These are phyloP conservation scores for Zoanthus sociatus DNA, from an alignment of 92 coral and sea anemone genomes.

Conservation along the genomic window DNA sequence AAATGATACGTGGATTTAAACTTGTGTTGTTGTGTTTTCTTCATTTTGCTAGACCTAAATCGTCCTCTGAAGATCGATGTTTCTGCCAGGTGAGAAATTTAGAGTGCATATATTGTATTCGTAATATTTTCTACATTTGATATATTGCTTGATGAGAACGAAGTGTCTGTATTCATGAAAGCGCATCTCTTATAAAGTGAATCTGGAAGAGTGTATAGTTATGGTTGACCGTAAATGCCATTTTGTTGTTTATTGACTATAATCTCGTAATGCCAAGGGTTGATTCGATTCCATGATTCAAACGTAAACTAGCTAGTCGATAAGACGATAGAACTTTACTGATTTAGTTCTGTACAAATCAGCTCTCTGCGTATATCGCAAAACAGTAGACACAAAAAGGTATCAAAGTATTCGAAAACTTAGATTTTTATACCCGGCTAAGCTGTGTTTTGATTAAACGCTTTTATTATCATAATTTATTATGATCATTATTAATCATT, in stretches of 20 bases:
- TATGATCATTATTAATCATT: too few relatives aligned
- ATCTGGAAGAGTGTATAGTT: neutral
- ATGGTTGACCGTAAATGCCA: neutral
- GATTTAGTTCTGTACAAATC: neutral
- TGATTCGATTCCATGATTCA: neutral
- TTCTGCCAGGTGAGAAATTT: constrained; percentile 59
- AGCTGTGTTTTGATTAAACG: too few relatives aligned
- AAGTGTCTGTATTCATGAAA: neutral
- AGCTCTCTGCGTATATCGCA: neutral
- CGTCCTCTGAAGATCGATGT: constrained; percentile 59
- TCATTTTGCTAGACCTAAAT: constrained; percentile 48
- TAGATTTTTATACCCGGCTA: too few relatives aligned
- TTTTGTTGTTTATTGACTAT: neutral
- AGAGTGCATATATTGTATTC: neutral
- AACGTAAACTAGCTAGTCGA: neutral
- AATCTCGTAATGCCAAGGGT: neutral
- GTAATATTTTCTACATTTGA: neutral
- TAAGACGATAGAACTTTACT: neutral
- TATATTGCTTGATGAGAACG: too few relatives aligned
- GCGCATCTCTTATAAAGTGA: neutral
- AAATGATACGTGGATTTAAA: constrained; percentile 55
- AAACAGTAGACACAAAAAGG: too few relatives aligned
- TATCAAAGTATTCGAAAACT: too few relatives aligned
- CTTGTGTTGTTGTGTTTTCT: constrained; percentile 44
- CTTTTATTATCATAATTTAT: too few relatives aligned